Percentiles rank a stretch among this genome's conserved stretches.
Evolutionary conservation across 2,888 invertebrate species (phyloP).

Genomic region (Ectobius pallidus): DNA sequence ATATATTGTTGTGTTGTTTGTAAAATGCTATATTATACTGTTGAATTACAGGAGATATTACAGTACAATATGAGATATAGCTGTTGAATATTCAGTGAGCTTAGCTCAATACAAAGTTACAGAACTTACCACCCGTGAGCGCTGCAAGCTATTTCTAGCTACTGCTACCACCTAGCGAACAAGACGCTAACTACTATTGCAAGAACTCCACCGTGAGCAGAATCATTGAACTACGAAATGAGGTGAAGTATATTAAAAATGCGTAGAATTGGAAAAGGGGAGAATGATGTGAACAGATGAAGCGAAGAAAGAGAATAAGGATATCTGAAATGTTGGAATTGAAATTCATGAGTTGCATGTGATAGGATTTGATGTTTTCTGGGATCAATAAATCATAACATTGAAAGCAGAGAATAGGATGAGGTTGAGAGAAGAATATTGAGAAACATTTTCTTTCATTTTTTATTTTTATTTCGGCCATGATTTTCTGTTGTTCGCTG

Average conservation of each 20-base stretch:
- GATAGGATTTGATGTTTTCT: constrained; percentile 11
- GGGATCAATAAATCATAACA: no score
- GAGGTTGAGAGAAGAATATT: no score
- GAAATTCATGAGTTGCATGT: constrained; percentile 27
- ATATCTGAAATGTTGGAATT: constrained; percentile 13
- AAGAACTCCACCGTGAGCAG: neutral
- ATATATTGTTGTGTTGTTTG: no score
- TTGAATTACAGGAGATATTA: no score
- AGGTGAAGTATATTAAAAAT: constrained; percentile 19
- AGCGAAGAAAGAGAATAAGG: constrained; percentile 8
- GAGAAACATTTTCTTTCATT: no score
- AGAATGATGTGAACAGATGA: constrained; percentile 8
- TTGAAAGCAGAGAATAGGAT: no score
- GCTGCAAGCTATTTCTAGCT: neutral
- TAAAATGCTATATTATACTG: no score
- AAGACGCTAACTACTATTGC: neutral
- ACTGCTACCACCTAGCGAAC: neutral
- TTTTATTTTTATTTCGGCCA: no score
- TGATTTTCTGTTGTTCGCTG: no score
- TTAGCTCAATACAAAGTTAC: neutral
- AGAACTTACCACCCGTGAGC: neutral
- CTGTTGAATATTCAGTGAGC: no score
- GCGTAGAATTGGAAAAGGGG: neutral
- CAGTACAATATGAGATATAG: no score
- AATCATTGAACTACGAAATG: neutral